phyloP scores from a whole-genome alignment of 2,113 vertebrate genomes.

The Vidua macroura region DNA sequence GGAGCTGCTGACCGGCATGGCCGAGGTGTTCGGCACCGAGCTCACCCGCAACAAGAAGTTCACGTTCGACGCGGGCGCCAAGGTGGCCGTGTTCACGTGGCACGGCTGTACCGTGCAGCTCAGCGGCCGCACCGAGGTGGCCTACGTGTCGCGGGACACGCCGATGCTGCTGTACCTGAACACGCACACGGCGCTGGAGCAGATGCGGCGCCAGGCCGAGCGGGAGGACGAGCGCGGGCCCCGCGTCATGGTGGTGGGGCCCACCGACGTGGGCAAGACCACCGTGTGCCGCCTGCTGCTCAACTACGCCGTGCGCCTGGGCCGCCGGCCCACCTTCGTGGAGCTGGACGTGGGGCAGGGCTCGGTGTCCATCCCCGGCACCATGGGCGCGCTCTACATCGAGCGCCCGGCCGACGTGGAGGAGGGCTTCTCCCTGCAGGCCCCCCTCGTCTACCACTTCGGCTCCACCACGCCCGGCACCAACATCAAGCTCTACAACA shows the following conservation, averaged over 20 bases:
- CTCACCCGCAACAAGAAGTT: conserved; percentile 96
- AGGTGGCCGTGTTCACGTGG: conserved; percentile 97
- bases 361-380: conserved; percentile 93
- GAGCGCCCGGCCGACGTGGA: conserved; percentile 95
- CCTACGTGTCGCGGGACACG: conserved; percentile 93
- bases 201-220: conserved; percentile 95
- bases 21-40: conserved; percentile 94
- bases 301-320: conserved; percentile 93
- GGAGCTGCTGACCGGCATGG: conserved; percentile 90
- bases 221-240: conserved; percentile 93
- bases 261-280: conserved; percentile 95
- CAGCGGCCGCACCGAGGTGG: conserved; percentile 92
- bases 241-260: conserved; percentile 93
- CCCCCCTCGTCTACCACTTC: conserved; percentile 97
- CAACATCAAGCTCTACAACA: conserved; percentile 99
- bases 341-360: conserved; percentile 97
- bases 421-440: conserved; percentile 96
- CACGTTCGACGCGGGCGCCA: conserved; percentile 90
- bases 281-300: conserved; percentile 83
- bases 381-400: conserved; percentile 92
- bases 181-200: conserved; percentile 94
- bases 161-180: conserved; percentile 97
- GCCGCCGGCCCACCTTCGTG: conserved; percentile 93
- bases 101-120: conserved; percentile 92
- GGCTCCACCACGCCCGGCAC: conserved; percentile 96